Evolutionary conservation across 1,140 invertebrate genomes (phyloP).

Genomic region (Drosophila orena): DNA sequence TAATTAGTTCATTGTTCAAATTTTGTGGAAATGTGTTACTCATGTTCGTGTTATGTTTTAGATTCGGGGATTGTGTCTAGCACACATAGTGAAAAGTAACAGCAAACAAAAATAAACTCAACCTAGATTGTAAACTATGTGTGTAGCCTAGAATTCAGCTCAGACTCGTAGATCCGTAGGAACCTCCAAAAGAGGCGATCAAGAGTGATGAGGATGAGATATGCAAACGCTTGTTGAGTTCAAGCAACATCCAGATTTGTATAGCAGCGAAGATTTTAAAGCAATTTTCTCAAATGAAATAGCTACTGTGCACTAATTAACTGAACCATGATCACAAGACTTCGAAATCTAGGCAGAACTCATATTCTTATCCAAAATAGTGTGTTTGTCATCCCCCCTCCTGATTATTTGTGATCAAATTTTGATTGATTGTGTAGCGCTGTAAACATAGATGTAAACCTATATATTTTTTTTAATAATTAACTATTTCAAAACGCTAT

Average conservation of each 20-base stretch:
- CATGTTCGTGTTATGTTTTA: constrained; percentile 49
- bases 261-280: constrained; percentile 26
- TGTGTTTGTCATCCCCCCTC: constrained; percentile 21
- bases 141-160: constrained; percentile 39
- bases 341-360: constrained; percentile 14
- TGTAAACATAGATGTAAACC: constrained; percentile 40
- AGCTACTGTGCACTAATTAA: constrained; percentile 21
- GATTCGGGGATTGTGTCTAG: constrained; percentile 55
- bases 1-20: constrained; percentile 75
- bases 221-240: constrained; percentile 9
- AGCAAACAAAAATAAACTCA: constrained; percentile 27
- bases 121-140: constrained; percentile 36
- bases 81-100: constrained; percentile 19
- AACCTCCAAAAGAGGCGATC: neutral
- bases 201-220: neutral
- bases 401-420: constrained; percentile 44
- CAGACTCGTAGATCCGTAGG: constrained; percentile 12
- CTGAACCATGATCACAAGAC: constrained; percentile 39
- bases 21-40: constrained; percentile 47
- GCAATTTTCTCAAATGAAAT: constrained; percentile 17
- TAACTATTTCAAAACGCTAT: constrained; percentile 67
- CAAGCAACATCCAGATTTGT: constrained; percentile 17
- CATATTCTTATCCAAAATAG: constrained; percentile 6
- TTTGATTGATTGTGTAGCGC: constrained; percentile 43
- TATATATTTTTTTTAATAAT: constrained; percentile 60